A percentile compares a stretch with the other conserved stretches of the same genome.
These are phyloP conservation scores for Oasisia sp. DNA, from an alignment of 2,888 invertebrate genomes.

Conservation along the genomic window DNA sequence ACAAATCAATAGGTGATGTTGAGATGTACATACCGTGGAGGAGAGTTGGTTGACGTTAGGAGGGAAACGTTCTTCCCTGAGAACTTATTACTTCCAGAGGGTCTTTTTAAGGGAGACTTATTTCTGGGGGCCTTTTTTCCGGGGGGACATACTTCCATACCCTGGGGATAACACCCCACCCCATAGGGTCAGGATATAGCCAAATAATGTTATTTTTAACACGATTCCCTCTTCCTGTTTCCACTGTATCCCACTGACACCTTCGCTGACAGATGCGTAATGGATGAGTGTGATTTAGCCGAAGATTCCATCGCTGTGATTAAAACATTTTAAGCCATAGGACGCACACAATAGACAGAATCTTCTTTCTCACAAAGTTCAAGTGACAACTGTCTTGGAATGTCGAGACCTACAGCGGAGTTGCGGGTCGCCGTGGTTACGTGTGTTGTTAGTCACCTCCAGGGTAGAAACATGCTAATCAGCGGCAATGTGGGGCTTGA, in stretches of 20 bases:
- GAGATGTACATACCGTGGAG: too few species aligned
- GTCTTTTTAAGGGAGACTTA: too few species aligned
- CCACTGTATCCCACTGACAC: neutral
- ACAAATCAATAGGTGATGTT: too few species aligned
- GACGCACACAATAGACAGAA: neutral
- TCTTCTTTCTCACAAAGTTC: neutral
- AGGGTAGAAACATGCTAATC: neutral
- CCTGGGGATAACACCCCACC: neutral
- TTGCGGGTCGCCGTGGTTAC: neutral
- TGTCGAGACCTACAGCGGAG: neutral
- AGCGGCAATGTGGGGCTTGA: neutral
- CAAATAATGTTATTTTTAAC: neutral
- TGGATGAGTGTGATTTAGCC: neutral
- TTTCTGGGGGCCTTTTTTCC: too few species aligned
- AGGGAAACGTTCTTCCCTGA: too few species aligned
- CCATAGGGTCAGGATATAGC: neutral
- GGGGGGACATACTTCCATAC: too few species aligned
- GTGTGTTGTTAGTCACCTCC: neutral
- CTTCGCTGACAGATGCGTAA: neutral
- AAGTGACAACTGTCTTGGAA: neutral
- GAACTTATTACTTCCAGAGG: too few species aligned
- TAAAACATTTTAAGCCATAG: constrained; percentile 1
- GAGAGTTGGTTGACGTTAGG: too few species aligned
- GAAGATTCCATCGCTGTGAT: neutral
- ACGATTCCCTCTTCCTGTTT: neutral